Percentiles rank a stretch among this genome's conserved stretches.
These are phyloP conservation scores for Mercenaria mercenaria DNA, from an alignment of 1,140 invertebrate genomes.

Conservation along the genomic window DNA sequence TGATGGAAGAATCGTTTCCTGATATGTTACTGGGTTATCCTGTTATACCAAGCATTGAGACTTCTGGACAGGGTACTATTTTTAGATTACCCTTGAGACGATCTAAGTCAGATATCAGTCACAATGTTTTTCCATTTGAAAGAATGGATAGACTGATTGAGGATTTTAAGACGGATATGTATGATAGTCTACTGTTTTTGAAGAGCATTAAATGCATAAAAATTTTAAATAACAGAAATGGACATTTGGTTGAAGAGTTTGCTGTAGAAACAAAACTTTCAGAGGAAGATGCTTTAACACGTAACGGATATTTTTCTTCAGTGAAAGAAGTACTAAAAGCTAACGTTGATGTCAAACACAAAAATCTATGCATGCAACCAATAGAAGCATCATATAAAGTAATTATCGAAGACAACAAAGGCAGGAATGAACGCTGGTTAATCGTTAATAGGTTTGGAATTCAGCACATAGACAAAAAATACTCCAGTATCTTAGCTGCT, in stretches of 20 bases:
- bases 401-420: conserved; percentile 57
- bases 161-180: conserved; percentile 71
- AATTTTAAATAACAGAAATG: conserved; percentile 11
- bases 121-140: conserved; percentile 69
- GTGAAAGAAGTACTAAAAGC: background rate
- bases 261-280: conserved; percentile 63
- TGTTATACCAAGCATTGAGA: background rate
- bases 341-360: background rate
- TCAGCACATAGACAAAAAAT: conserved; percentile 54
- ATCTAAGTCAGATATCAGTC: conserved; percentile 75
- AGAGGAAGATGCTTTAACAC: conserved; percentile 43
- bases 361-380: background rate
- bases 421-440: conserved; percentile 68
- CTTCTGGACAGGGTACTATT: conserved; percentile 62
- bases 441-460: conserved; percentile 74
- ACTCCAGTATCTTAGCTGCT: background rate
- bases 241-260: conserved; percentile 54
- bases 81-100: conserved; percentile 75
- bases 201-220: conserved; percentile 71
- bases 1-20: conserved; percentile 68
- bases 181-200: conserved; percentile 77
- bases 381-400: conserved; percentile 52
- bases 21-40: conserved; percentile 73
- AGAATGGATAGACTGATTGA: conserved; percentile 75
- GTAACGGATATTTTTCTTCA: conserved; percentile 53